A percentile compares a stretch with the other conserved stretches of the same genome.
These are phyloP conservation scores for Scolopax bukidnonensis DNA, from an alignment of 2,797 vertebrate genomes.

Conservation along the genomic window DNA sequence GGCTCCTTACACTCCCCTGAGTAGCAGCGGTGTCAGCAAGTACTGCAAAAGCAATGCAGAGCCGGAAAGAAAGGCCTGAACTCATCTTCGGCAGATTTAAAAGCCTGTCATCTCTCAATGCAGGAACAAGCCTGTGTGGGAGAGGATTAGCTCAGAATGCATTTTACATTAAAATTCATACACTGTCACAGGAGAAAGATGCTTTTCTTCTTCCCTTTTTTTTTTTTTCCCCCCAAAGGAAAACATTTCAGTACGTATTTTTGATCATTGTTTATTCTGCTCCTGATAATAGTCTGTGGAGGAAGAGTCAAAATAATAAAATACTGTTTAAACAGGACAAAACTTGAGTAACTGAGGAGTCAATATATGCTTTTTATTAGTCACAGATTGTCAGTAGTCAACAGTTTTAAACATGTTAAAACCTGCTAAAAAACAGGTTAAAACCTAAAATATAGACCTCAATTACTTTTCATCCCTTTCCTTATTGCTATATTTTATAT, in stretches of 20 bases:
- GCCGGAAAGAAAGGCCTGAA: conserved; percentile 2
- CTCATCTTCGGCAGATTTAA: conserved; percentile 32
- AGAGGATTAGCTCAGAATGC: conserved; percentile 38
- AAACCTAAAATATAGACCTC: not conserved
- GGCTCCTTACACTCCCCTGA: not conserved
- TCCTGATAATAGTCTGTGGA: not conserved
- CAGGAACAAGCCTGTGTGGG: conserved; percentile 9
- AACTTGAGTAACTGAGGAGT: not conserved
- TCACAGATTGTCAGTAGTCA: not conserved
- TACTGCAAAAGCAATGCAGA: conserved; percentile 10
- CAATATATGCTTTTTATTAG: not conserved
- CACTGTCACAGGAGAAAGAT: not conserved
- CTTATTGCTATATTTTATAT: not conserved
- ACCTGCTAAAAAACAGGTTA: not conserved
- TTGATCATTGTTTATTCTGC: conserved; percentile 2
- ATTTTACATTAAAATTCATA: conserved; percentile 53
- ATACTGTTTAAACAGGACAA: not conserved
- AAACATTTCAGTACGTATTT: not conserved
- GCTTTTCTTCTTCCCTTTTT: not conserved
- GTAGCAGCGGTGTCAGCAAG: conserved; percentile 1
- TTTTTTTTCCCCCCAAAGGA: not conserved
- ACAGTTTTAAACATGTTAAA: not conserved
- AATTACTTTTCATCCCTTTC: not conserved
- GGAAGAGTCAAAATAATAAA: not conserved
- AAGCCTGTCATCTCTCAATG: conserved; percentile 16